Base-by-base conservation (phyloP, 1,140 invertebrate genomes). In the Eupeodes corollae region DNA sequence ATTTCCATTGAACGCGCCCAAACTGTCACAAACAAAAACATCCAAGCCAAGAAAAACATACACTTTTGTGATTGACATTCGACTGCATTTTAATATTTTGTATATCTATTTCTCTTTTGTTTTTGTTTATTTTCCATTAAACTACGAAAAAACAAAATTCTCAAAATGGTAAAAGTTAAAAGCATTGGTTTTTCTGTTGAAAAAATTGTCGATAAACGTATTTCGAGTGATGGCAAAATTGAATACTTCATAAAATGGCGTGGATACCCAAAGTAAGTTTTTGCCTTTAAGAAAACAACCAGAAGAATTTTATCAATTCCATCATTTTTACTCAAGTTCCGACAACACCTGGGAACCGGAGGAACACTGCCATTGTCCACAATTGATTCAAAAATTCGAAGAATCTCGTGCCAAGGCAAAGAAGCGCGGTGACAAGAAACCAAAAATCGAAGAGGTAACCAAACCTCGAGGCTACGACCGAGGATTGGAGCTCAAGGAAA, bases 311-410 rank as follows among this genome's bases (percentile, higher is more conserved):
- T 39, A 49, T 35, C 16, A 42, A 18, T n/a, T 38, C n/a, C 35
- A 21, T 31, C 42, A 19, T 37, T 47, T 42, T 26, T 52, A 73
- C 8, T 26, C 8, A 26, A 26, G 74, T 44, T 78, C 79, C 6
- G 84, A 88, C 50, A 88, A 88, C 54, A 88, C 87, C 2, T 91
- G 88, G 88, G 86, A 91, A 55, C 88, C 88, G 1, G 85, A 88
- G 58, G 86, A 89, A 54, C 89, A 93, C 68, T 71, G 96, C 5
- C 90, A 94, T 57, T 97, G 92, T 67, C 89, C 90, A 2, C 89
- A 93, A 48, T 70, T 96, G 12, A 95, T 97, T 52, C 77, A 80
- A 55, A 82, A 84, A 33, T 96, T 88, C 70, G 91, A 95, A 67
- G 84, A 88, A 31, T 79, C 80, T 1, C 75, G 80, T 8, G 87